These are phyloP conservation scores for Pandemis cinnamomeana DNA, from an alignment of 2,888 invertebrate species.

Conservation along the genomic window DNA sequence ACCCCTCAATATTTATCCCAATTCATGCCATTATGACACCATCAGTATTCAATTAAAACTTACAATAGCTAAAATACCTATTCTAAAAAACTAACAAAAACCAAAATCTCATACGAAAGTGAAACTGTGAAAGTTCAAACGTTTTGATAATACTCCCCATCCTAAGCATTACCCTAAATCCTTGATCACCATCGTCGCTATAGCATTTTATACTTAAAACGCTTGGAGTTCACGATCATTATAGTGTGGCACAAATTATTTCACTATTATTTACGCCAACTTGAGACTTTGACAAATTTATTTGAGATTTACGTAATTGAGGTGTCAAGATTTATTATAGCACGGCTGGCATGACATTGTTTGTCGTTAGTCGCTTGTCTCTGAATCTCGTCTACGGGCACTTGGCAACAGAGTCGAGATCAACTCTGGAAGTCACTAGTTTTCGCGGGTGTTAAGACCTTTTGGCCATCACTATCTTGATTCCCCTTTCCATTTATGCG, in stretches of 20 bases:
- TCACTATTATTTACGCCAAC: constrained; percentile 21
- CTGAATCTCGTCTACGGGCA: too few species aligned
- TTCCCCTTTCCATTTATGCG: too few species aligned
- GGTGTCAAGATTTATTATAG: background rate
- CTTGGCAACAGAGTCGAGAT: too few species aligned
- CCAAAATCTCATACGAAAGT: background rate
- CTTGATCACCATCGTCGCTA: background rate
- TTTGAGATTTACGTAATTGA: constrained; percentile 18
- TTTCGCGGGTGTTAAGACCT: too few species aligned
- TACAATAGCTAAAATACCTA: background rate
- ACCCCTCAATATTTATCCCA: too few species aligned
- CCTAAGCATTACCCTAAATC: constrained; percentile 22
- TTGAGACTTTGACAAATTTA: constrained; percentile 13
- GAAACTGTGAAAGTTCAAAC: constrained; percentile 10
- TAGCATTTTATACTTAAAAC: background rate
- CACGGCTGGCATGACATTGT: background rate
- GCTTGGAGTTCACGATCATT: background rate
- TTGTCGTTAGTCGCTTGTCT: too few species aligned
- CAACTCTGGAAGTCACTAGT: too few species aligned
- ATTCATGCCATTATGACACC: background rate
- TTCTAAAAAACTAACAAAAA: background rate
- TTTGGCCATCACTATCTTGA: too few species aligned
- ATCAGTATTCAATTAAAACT: background rate
- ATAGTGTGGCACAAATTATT: background rate
- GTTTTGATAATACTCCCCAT: background rate